A percentile compares a stretch with the other conserved stretches of the same genome.
These are phyloP conservation scores for Daubentonia madagascariensis DNA, from an alignment of 2,113 vertebrate genomes.

Conservation along the genomic window DNA sequence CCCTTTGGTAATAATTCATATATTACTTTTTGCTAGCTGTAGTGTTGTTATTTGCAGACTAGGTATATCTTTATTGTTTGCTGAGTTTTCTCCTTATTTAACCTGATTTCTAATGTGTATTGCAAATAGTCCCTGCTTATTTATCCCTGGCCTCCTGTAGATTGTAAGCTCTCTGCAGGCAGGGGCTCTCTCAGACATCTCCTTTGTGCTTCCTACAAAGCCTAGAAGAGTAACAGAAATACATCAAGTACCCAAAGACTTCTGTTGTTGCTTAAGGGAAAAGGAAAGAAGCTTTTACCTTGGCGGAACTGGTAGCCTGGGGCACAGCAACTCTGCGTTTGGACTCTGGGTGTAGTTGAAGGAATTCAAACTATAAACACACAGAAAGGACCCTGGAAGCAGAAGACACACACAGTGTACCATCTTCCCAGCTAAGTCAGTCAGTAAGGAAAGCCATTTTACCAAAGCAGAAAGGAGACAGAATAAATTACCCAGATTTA, in stretches of 20 bases:
- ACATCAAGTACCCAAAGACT: not conserved
- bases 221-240: not conserved
- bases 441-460: not conserved
- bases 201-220: not conserved
- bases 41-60: not conserved
- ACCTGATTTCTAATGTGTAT: not conserved
- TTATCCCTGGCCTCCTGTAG: not conserved
- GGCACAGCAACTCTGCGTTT: conserved; percentile 81
- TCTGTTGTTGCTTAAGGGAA: not conserved
- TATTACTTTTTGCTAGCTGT: not conserved
- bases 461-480: not conserved
- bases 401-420: not conserved
- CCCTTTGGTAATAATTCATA: not conserved
- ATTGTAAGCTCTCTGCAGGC: not conserved
- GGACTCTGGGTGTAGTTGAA: conserved; percentile 80
- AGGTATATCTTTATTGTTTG: not conserved
- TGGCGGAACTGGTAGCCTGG: conserved; percentile 84
- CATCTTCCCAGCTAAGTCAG: not conserved
- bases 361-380: conserved; percentile 82
- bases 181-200: not conserved
- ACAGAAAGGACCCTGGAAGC: conserved; percentile 84
- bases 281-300: conserved; percentile 76
- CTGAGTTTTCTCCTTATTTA: not conserved
- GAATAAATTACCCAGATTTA: not conserved
- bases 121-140: not conserved